phyloP scores from a whole-genome alignment of 2,888 invertebrate species.

The Drosophila limbata region DNA sequence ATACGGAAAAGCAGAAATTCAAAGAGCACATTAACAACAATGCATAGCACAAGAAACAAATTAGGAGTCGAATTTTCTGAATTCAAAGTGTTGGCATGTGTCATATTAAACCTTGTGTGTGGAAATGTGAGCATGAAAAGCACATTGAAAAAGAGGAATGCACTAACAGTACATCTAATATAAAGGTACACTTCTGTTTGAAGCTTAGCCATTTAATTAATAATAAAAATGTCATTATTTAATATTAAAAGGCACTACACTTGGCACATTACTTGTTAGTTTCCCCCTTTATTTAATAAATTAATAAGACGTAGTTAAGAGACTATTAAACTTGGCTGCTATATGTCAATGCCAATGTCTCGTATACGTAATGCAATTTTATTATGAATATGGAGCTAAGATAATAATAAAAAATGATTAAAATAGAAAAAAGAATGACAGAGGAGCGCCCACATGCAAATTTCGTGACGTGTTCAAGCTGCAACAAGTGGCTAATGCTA shows the following conservation, averaged over 20 bases:
- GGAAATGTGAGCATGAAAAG: slow-evolving; percentile 1
- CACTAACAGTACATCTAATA: slow-evolving; percentile 9
- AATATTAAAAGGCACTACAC: not conserved
- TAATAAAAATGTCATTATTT: no score
- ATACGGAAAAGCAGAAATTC: slow-evolving; percentile 1
- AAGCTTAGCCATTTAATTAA: not conserved
- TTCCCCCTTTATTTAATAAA: not conserved
- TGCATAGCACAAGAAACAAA: slow-evolving; percentile 30
- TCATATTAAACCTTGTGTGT: not conserved
- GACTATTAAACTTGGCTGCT: slow-evolving; percentile 16
- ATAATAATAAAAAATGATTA: slow-evolving; percentile 8
- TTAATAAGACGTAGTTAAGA: slow-evolving; percentile 8
- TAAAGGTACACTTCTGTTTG: not conserved
- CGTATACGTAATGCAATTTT: slow-evolving; percentile 33
- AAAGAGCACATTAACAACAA: slow-evolving; percentile 34
- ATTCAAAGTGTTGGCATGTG: slow-evolving; percentile 6
- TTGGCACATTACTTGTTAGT: not conserved
- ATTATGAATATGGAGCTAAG: slow-evolving; percentile 4
- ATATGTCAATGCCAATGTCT: slow-evolving; percentile 14
- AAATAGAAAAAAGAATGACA: slow-evolving; percentile 2
- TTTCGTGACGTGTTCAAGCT: slow-evolving; percentile 23
- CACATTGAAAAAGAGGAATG: slow-evolving; percentile 29
- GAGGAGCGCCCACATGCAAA: slow-evolving; percentile 17
- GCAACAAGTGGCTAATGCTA: slow-evolving; percentile 62
- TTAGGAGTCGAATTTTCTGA: slow-evolving; percentile 2